These are phyloP conservation scores for Neogale vison DNA, from an alignment of 2,113 vertebrate genomes.

Conservation along the genomic window DNA sequence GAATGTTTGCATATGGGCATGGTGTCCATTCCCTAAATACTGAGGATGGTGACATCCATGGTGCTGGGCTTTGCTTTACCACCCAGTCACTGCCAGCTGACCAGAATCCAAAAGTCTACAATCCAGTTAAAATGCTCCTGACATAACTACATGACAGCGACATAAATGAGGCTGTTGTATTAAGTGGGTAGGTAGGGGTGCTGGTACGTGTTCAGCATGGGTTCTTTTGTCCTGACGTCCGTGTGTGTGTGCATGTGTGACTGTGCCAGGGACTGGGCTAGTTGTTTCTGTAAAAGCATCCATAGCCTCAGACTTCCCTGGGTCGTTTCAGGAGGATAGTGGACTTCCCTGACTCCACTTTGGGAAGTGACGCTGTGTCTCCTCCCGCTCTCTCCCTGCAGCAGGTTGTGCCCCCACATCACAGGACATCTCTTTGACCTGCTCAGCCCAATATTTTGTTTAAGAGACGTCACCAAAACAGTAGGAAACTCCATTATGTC, in stretches of 20 bases:
- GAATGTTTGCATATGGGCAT: background rate
- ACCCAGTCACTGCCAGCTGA: background rate
- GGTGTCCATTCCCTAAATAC: background rate
- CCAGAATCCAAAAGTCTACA: too few relatives aligned
- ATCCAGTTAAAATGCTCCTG: background rate
- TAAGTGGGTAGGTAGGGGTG: background rate
- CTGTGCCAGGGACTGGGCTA: rapidly evolving
- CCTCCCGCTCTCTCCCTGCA: too few relatives aligned
- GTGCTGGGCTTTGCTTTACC: background rate
- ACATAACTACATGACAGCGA: rapidly evolving
- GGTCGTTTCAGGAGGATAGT: rapidly evolving
- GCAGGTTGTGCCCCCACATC: background rate
- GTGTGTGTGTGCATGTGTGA: rapidly evolving
- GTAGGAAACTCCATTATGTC: background rate
- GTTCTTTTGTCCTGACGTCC: background rate
- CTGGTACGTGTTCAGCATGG: rapidly evolving
- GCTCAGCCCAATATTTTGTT: background rate
- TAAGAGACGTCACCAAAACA: background rate
- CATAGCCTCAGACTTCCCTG: rapidly evolving
- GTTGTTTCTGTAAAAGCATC: background rate
- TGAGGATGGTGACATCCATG: rapidly evolving
- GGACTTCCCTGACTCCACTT: background rate
- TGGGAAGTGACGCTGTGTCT: background rate
- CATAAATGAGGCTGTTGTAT: rapidly evolving
- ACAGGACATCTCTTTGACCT: background rate